Evolutionary conservation across 2,797 vertebrate genomes (phyloP).

Genomic region (Clarias laeviceps): DNA sequence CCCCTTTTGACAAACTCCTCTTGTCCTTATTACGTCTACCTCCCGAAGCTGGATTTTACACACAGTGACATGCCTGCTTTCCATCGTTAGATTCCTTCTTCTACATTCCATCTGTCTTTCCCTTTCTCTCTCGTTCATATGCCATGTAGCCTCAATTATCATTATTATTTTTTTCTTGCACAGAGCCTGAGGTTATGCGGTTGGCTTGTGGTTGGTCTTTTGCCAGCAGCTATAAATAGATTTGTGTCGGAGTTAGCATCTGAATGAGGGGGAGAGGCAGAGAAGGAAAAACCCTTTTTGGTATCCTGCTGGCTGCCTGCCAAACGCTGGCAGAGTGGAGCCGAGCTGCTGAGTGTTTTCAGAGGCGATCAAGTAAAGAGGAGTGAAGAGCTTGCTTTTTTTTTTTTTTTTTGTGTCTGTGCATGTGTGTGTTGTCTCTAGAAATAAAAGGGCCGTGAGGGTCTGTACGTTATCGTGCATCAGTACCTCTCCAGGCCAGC

Average conservation of each 20-base stretch:
- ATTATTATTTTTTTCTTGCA: slow-evolving; percentile 39
- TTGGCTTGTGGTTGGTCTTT: slow-evolving; percentile 74
- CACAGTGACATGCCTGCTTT: slow-evolving; percentile 10
- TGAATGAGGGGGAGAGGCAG: slow-evolving; percentile 72
- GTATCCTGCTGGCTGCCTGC: slow-evolving; percentile 76
- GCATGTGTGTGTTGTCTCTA: slow-evolving; percentile 35
- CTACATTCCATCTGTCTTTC: background rate
- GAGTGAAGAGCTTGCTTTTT: slow-evolving; percentile 47
- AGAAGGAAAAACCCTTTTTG: slow-evolving; percentile 74
- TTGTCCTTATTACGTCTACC: slow-evolving; percentile 33
- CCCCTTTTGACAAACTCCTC: background rate
- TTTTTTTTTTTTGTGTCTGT: slow-evolving; percentile 53
- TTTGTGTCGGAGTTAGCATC: slow-evolving; percentile 71
- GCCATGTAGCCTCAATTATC: slow-evolving; percentile 29
- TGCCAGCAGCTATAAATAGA: slow-evolving; percentile 84
- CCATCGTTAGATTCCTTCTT: background rate
- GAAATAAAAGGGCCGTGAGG: slow-evolving; percentile 44
- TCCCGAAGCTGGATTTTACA: slow-evolving; percentile 25
- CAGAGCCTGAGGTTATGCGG: slow-evolving; percentile 64
- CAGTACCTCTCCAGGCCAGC: slow-evolving; percentile 15
- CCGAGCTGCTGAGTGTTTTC: slow-evolving; percentile 67
- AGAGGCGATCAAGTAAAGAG: slow-evolving; percentile 69
- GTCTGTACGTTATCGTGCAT: slow-evolving; percentile 32
- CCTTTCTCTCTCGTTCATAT: background rate
- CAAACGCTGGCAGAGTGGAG: slow-evolving; percentile 65